Conservation (phyloP, 2,113 vertebrate species). For the Apteryx mantelli region DNA sequence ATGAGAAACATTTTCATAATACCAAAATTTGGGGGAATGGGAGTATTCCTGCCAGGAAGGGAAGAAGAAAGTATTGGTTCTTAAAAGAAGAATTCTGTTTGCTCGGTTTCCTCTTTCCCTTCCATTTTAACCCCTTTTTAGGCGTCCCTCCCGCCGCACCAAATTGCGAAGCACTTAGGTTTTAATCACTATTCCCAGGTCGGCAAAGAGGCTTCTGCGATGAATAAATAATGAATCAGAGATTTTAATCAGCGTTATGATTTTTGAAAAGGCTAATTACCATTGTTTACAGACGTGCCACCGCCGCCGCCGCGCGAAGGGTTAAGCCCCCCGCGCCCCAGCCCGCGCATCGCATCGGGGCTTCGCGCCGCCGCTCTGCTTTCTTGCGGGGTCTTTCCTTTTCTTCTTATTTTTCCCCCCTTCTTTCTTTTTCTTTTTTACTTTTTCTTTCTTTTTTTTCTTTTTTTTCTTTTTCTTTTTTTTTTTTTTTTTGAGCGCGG, state of each 20-base stretch:
- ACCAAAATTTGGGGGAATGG: constrained; percentile 68
- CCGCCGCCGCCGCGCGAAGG: constrained; percentile 45
- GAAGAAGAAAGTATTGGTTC: constrained; percentile 70
- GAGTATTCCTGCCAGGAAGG: constrained; percentile 74
- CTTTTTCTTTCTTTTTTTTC: too few species aligned
- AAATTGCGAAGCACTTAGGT: constrained; percentile 48
- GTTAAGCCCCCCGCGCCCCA: constrained; percentile 6
- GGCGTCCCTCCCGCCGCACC: not conserved
- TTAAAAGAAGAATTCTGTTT: constrained; percentile 62
- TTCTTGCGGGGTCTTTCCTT: not conserved
- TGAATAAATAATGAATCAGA: constrained; percentile 79
- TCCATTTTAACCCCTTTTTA: constrained; percentile 67
- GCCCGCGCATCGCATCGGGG: not conserved
- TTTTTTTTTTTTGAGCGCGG: too few species aligned
- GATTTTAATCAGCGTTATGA: constrained; percentile 77
- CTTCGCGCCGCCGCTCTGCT: not conserved
- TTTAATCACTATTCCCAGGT: constrained; percentile 78
- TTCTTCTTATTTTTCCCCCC: not conserved
- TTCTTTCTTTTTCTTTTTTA: too few species aligned
- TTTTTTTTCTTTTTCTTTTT: too few species aligned
- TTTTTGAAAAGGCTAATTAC: constrained; percentile 76
- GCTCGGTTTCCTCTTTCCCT: constrained; percentile 65
- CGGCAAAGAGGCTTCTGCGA: constrained; percentile 75
- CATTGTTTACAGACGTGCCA: constrained; percentile 69
- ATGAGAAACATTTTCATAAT: constrained; percentile 76